Evolutionary conservation across 2,113 vertebrate species (phyloP), one percentile per base, ranked within the genome.

Genomic region (Pelobates fuscus): DNA sequence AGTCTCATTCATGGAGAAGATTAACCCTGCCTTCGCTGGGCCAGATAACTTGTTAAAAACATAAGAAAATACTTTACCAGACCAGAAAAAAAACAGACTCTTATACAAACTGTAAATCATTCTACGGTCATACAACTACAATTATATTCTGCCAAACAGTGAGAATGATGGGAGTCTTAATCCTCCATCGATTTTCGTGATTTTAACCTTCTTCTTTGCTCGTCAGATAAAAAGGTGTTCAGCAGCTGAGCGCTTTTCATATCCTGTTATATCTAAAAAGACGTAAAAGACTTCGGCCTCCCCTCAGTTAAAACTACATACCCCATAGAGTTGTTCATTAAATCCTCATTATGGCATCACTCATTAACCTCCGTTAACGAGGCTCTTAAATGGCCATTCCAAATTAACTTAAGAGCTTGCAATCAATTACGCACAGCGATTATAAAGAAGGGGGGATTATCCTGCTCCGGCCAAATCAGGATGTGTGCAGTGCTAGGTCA

Each of bases 341-440:
- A 60, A 77, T 64, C 27, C 65, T 77, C 73, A 68, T 77, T 77
- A 77, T 30, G n/a, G 49, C 64, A 77, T 77, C 64, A 65, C 65
- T 77, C 64, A 67, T 77, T 77, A 77, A 77, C 73, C 73, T 61
- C 73, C 44, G 73, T 52, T 77, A 77, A 77, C 65, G 73, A 77
- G 64, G 65, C 73, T 54, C 30, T 60, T 67, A 68, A 77, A 77
- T 60, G 73, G 37, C 73, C 65, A 46, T 77, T 59, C 55, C 73
- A 77, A 77, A 77, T 77, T 77, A 77, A 68, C 73, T 68, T 77
- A 77, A 75, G 72, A 75, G 72, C 72, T 75, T 75, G 72, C 72
- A 75, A 75, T 75, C 72, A 75, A 77, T 77, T 77, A 77, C 67
- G 55, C 64, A 24, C 73, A 52, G 63, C 37, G 72, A 67, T 75